These are phyloP conservation scores for Phasia obesa DNA, from an alignment of 2,888 invertebrate species.

Conservation along the genomic window DNA sequence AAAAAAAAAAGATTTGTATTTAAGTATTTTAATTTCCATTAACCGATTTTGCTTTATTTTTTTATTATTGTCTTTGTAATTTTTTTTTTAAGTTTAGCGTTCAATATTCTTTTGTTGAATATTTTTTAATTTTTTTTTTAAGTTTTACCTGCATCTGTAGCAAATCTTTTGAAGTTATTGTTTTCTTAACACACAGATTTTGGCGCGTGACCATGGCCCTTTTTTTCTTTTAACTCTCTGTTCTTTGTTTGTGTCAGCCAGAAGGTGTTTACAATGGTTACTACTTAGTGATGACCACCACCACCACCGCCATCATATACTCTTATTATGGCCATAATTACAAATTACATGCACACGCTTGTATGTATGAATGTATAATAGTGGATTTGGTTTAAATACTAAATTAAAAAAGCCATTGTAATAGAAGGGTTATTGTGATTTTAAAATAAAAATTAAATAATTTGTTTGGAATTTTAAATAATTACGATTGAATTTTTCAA, in stretches of 20 bases:
- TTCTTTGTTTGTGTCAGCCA: constrained; percentile 3
- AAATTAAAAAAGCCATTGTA: constrained; percentile 7
- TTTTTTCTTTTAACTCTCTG: background rate
- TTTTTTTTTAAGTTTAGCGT: too few relatives aligned
- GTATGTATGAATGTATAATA: background rate
- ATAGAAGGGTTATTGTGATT: too few relatives aligned
- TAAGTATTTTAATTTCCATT: too few relatives aligned
- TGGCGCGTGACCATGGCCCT: constrained; percentile 59
- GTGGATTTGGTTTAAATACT: background rate
- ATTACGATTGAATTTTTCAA: too few relatives aligned
- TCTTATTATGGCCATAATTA: constrained; percentile 4
- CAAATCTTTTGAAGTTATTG: background rate
- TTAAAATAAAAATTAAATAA: too few relatives aligned
- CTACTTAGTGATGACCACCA: too few relatives aligned
- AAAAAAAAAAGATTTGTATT: too few relatives aligned
- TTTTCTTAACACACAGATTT: background rate
- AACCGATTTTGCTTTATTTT: too few relatives aligned
- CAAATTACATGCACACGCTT: background rate
- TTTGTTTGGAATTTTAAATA: too few relatives aligned
- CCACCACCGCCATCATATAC: background rate
- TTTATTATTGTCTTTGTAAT: too few relatives aligned
- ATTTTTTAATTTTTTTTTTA: constrained; percentile 40
- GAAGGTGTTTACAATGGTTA: constrained; percentile 16
- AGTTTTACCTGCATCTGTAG: constrained; percentile 38
- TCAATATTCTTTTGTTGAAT: constrained; percentile 19